These are phyloP conservation scores for Vicugna pacos DNA, from an alignment of 2,113 vertebrate genomes.

Conservation along the genomic window DNA sequence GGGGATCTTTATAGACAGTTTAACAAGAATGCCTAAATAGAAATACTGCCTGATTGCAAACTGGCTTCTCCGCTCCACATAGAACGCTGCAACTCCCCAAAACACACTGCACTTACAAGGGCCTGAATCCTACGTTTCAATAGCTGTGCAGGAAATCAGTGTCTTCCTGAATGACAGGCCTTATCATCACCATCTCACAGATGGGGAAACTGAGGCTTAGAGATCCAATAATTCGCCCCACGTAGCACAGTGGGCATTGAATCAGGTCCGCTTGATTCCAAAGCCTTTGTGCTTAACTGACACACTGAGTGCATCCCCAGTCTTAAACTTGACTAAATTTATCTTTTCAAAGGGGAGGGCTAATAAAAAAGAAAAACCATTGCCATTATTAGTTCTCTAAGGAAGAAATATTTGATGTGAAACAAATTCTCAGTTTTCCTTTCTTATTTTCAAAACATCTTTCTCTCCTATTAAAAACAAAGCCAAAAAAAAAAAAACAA, in stretches of 20 bases:
- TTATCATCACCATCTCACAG: background rate
- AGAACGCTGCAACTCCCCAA: background rate
- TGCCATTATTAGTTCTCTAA: background rate
- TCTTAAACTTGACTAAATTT: background rate
- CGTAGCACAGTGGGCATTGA: background rate
- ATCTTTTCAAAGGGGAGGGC: background rate
- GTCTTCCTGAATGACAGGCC: background rate
- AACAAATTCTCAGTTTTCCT: background rate
- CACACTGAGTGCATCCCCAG: background rate
- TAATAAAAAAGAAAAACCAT: background rate
- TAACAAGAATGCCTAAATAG: background rate
- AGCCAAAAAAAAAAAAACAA: background rate
- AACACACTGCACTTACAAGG: background rate
- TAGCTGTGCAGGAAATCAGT: background rate
- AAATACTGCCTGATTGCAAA: background rate
- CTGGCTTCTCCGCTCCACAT: background rate
- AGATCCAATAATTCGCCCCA: background rate
- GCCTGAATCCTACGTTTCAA: background rate
- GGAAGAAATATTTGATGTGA: background rate
- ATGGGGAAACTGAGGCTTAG: background rate
- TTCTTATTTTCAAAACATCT: constrained; percentile 9
- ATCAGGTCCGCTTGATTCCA: background rate
- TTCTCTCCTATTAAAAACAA: background rate
- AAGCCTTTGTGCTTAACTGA: background rate
- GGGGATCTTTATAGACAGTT: background rate